Percentiles rank a stretch among this genome's conserved stretches.
phyloP scores from a whole-genome alignment of 2,888 invertebrate species.

The Tiliacea aurago region DNA sequence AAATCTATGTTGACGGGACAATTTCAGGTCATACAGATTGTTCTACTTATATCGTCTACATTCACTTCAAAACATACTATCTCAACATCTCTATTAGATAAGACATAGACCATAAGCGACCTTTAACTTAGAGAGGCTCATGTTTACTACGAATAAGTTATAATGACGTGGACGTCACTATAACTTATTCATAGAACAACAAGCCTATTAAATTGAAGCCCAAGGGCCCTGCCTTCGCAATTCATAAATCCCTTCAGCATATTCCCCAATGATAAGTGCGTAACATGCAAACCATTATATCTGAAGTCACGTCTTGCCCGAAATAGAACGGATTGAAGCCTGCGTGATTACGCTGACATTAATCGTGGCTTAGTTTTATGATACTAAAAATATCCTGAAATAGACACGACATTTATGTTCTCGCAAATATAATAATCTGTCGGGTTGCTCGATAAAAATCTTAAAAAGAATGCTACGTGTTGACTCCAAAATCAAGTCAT shows the following conservation, averaged over 20 bases:
- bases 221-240: slow-evolving; percentile 8
- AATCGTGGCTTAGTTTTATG: slow-evolving; percentile 45
- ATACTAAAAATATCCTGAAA: slow-evolving; percentile 37
- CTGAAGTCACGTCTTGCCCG: slow-evolving; percentile 48
- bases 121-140: not conserved
- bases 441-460: no score
- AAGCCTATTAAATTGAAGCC: slow-evolving; percentile 26
- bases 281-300: slow-evolving; percentile 47
- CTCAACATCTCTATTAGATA: not conserved
- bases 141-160: not conserved
- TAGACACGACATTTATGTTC: slow-evolving; percentile 37
- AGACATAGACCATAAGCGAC: not conserved
- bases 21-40: not conserved
- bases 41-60: not conserved
- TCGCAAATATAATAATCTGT: slow-evolving; percentile 24
- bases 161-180: not conserved
- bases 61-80: not conserved
- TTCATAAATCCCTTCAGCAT: slow-evolving; percentile 28
- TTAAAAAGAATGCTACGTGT: no score
- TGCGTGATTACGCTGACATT: slow-evolving; percentile 45
- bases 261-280: slow-evolving; percentile 41
- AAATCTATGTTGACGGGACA: not conserved
- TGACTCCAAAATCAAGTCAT: no score
- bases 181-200: slow-evolving; percentile 8
- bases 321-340: slow-evolving; percentile 52